Conservation (phyloP, 2,797 vertebrate species). For the Phalloptychus januarius region DNA sequence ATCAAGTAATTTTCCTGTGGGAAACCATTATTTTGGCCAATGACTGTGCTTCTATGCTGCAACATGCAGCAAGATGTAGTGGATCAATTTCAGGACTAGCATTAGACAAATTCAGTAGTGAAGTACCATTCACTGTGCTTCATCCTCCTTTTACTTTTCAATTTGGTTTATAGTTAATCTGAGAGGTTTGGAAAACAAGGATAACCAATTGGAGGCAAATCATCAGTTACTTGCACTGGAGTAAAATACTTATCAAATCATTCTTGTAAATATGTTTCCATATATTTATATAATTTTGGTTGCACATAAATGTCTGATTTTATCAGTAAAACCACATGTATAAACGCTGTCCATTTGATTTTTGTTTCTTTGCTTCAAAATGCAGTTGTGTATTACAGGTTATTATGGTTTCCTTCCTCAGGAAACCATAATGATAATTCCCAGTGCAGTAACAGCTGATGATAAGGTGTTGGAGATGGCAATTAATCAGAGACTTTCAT, state of each 20-base stretch:
- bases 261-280: not conserved
- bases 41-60: not conserved
- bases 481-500: conserved; percentile 45
- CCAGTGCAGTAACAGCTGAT: conserved; percentile 52
- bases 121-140: not conserved
- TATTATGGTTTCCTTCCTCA: conserved; percentile 31
- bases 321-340: conserved; percentile 11
- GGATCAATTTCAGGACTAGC: not conserved
- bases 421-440: conserved; percentile 32
- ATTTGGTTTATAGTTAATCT: not conserved
- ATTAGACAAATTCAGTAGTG: not conserved
- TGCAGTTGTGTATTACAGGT: conserved; percentile 27
- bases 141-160: not conserved
- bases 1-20: not conserved
- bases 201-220: not conserved
- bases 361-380: conserved; percentile 40
- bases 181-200: not conserved
- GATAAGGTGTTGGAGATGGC: conserved; percentile 37
- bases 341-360: conserved; percentile 32
- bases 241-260: not conserved
- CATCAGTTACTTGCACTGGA: not conserved
- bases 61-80: not conserved
- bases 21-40: not conserved
- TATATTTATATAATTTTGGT: not conserved
- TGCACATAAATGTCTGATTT: not conserved